Evolutionary conservation across 2,113 vertebrate genomes (phyloP).

Genomic region (Addax nasomaculatus): DNA sequence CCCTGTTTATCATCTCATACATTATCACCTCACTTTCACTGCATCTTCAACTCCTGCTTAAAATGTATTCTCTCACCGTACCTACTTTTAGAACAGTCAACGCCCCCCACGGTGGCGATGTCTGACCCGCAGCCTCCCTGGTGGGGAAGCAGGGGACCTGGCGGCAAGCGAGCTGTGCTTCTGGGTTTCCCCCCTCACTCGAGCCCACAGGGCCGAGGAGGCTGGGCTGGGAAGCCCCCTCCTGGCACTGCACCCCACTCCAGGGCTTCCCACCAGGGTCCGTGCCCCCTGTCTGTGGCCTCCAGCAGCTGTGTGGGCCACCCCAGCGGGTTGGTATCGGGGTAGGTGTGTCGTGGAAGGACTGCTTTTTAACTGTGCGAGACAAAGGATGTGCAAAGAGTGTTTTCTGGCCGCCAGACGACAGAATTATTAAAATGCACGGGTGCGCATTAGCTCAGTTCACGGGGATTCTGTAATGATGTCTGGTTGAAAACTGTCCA

Average conservation of each 20-base stretch:
- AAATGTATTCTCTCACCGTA: not conserved
- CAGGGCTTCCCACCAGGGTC: not conserved
- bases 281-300: accelerated
- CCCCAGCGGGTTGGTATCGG: not conserved
- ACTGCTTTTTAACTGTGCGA: not conserved
- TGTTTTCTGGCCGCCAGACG: not conserved
- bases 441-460: not conserved
- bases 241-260: not conserved
- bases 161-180: not conserved
- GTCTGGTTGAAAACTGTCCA: not conserved
- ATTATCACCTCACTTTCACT: not conserved
- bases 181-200: conserved; percentile 43
- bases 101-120: too few species aligned
- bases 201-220: not conserved
- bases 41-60: not conserved
- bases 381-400: not conserved
- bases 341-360: not conserved
- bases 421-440: not conserved
- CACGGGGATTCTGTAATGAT: not conserved
- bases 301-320: not conserved
- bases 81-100: not conserved
- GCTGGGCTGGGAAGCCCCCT: conserved; percentile 48
- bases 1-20: not conserved
- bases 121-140: not conserved
- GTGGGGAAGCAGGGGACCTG: not conserved